Base-by-base conservation (phyloP, 2,113 vertebrate genomes). In the Chionomys nivalis region DNA sequence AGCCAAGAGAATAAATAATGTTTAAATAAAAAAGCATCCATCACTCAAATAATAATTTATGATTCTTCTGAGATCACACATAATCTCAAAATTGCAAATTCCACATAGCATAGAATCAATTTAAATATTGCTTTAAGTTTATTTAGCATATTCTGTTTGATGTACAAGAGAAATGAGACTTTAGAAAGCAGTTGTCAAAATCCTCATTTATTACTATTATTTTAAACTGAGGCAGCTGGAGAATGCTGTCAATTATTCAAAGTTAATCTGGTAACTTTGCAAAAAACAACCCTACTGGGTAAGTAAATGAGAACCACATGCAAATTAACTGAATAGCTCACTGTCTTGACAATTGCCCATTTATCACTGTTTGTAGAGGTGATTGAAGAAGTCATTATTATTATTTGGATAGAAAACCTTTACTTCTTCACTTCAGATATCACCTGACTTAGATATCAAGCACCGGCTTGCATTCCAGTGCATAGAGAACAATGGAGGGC, bases 21-120 rank as follows among this genome's bases (percentile, higher is more conserved):
- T 83, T 91, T 94, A 61, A 33, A 91, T 89, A 47, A 89, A 73
- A 92, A 94, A 65, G 1, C 1, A 16, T 89, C 66, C 85, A n/a
- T 93, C 61, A 83, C 1, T 95, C 75, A 63, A 76, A 87, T 72
- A 70, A 73, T 81, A 55, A 96, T 89, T 82, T 93, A 95, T 97
- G 47, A 95, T 66, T 72, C 52, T 26, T 89, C 52, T 87, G 78
- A 93, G 86, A 77, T 79, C 17, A 66, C 49, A 92, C 66, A 6
- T 73, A 91, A 94, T 93, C 44, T 96, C 68, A 93, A 93, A 95
- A 95, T 92, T 97, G 42, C 88, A 93, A 97, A 94, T 79, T 61
- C 13, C 11, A 87, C 65, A 52, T 78, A 90, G 94, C 19, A 77
- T 13, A 28, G 49, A 93, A 90, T 92, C 39, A 90, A 94, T 92